Evolutionary conservation across 2,797 vertebrate genomes (phyloP), one percentile per base, ranked within the genome.

Genomic region (Lepilemur septentrionalis): DNA sequence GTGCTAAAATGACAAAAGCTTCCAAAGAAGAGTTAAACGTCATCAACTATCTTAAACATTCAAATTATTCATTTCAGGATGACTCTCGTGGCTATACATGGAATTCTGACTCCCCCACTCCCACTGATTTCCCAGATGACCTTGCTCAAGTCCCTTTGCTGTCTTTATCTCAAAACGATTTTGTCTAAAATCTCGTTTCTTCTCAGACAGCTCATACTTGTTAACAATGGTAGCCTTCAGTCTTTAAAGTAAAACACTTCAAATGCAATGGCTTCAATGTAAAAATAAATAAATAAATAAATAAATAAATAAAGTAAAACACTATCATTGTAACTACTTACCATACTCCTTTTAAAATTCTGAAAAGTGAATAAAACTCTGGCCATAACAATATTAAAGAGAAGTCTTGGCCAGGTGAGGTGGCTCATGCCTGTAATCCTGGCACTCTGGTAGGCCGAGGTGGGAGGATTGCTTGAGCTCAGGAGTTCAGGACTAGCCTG

Each of bases 261-360:
- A n/a, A n/a, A n/a, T n/a, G n/a, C n/a, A n/a, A n/a, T n/a, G n/a
- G n/a, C n/a, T n/a, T n/a, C n/a, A n/a, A n/a, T n/a, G n/a, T n/a
- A n/a, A n/a, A n/a, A n/a, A n/a, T n/a, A n/a, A n/a, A n/a, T n/a
- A n/a, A n/a, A n/a, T n/a, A n/a, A n/a, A n/a, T n/a, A n/a, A n/a
- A n/a, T n/a, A n/a, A n/a, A n/a, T n/a, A n/a, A n/a, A n/a, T 48
- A 88, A 95, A 91, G 35, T 59, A 59, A 92, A 83, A 96, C 81
- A 59, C 30, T 63, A 2, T 22, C 14, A 25, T 32, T 35, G 13
- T 32, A 63, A 59, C 15, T 95, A 80, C 69, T 95, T 93, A 83
- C 10, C 38, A 81, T 43, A 85, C 17, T 93, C 10, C 50, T 87
- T 83, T 84, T 50, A 90, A 76, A 87, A 70, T 12, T 89, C 59